These are phyloP conservation scores for Drosophila pruinosa DNA, from an alignment of 1,140 invertebrate genomes.

Conservation along the genomic window DNA sequence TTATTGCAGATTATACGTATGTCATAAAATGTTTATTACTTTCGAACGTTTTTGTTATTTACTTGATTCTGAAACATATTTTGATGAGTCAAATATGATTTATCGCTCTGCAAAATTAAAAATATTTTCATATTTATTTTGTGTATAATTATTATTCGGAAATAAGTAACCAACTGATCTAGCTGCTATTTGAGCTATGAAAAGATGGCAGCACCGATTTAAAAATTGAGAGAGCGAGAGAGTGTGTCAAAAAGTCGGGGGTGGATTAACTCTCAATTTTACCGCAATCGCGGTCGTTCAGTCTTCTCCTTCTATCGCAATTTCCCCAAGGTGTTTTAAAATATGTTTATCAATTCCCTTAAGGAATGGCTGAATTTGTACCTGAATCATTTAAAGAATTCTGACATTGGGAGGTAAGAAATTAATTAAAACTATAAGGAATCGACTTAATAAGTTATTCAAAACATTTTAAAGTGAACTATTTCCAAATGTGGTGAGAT, in stretches of 20 bases:
- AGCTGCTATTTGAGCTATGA: background rate
- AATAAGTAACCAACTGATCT: background rate
- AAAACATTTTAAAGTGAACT: background rate
- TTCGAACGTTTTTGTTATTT: background rate
- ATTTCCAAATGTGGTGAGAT: background rate
- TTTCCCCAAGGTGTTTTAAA: background rate
- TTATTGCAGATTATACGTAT: background rate
- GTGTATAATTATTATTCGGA: background rate
- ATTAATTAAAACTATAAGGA: background rate
- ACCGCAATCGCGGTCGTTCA: background rate
- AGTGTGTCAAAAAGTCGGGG: background rate
- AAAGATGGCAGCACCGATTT: background rate
- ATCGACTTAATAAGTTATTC: background rate
- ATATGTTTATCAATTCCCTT: background rate
- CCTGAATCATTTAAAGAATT: background rate
- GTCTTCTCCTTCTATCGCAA: background rate
- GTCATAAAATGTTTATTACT: too few relatives aligned
- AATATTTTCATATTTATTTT: background rate
- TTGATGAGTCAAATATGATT: too few relatives aligned
- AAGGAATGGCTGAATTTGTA: background rate
- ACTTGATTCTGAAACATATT: background rate
- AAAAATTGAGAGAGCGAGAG: background rate
- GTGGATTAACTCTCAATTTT: constrained; percentile 5
- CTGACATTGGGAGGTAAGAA: background rate
- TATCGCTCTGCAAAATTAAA: too few relatives aligned